These are phyloP conservation scores for Lanistes nyassanus DNA, from an alignment of 1,140 invertebrate species.

Conservation along the genomic window DNA sequence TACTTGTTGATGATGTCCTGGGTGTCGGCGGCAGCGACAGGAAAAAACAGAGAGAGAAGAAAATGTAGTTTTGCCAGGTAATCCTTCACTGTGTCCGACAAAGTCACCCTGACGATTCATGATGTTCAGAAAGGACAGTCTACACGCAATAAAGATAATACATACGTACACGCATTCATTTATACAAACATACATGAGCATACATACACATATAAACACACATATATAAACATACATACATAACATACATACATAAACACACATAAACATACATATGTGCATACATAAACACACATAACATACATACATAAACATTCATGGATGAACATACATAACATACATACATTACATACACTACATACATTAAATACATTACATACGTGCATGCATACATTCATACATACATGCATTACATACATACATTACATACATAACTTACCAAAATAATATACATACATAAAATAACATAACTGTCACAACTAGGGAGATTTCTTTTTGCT, in stretches of 20 bases:
- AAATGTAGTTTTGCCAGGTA: not conserved
- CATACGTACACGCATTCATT: constrained; percentile 6
- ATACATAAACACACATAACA: not conserved
- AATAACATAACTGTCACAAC: too few relatives aligned
- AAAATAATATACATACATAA: too few relatives aligned
- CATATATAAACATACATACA: not conserved
- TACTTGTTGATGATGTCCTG: constrained; percentile 27
- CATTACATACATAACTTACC: too few relatives aligned
- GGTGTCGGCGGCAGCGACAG: not conserved
- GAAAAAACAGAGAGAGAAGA: not conserved
- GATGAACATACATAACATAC: not conserved
- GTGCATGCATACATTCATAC: too few relatives aligned
- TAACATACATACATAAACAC: too few relatives aligned
- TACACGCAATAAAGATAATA: too few relatives aligned
- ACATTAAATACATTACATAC: not conserved
- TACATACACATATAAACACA: not conserved
- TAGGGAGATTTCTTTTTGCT: too few relatives aligned
- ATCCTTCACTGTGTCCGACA: too few relatives aligned
- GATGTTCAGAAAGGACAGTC: too few relatives aligned
- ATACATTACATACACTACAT: not conserved
- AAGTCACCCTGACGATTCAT: too few relatives aligned
- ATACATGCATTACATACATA: too few relatives aligned
- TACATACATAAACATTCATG: not conserved
- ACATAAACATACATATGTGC: too few relatives aligned
- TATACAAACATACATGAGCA: not conserved